Conservation (phyloP, 1,140 invertebrate species). For the Chironomus tepperi region DNA sequence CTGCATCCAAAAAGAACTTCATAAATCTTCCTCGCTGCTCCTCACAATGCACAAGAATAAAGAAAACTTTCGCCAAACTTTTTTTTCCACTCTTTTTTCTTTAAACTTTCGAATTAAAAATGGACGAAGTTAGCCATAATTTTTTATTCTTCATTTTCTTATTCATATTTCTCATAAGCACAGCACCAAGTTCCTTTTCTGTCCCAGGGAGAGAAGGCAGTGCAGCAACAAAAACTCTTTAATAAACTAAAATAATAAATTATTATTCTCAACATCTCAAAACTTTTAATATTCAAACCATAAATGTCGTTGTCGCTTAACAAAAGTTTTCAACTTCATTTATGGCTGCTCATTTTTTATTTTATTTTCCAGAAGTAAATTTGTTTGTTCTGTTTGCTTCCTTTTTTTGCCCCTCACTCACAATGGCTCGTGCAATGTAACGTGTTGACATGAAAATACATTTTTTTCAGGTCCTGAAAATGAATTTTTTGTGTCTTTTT, state of each 20-base stretch:
- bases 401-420: background rate
- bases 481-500: too few species aligned
- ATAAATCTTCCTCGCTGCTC: too few species aligned
- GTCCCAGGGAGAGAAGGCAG: too few species aligned
- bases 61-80: too few species aligned
- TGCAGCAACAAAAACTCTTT: constrained; percentile 5
- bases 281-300: constrained; percentile 14
- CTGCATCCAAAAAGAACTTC: too few species aligned
- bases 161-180: background rate
- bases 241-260: constrained; percentile 10
- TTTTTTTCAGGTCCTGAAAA: too few species aligned
- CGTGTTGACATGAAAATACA: too few species aligned
- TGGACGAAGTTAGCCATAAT: constrained; percentile 12
- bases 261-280: background rate
- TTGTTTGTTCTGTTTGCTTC: background rate
- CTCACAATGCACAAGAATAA: too few species aligned
- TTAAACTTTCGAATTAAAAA: background rate
- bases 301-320: constrained; percentile 12
- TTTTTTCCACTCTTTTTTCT: too few species aligned
- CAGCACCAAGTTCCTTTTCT: too few species aligned
- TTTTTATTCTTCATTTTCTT: background rate
- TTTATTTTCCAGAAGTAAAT: background rate
- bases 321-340: background rate
- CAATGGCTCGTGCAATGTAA: too few species aligned
- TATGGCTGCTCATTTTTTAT: too few species aligned